Conservation (phyloP, 2,797 vertebrate genomes). For the Cossypha dichroa region DNA sequence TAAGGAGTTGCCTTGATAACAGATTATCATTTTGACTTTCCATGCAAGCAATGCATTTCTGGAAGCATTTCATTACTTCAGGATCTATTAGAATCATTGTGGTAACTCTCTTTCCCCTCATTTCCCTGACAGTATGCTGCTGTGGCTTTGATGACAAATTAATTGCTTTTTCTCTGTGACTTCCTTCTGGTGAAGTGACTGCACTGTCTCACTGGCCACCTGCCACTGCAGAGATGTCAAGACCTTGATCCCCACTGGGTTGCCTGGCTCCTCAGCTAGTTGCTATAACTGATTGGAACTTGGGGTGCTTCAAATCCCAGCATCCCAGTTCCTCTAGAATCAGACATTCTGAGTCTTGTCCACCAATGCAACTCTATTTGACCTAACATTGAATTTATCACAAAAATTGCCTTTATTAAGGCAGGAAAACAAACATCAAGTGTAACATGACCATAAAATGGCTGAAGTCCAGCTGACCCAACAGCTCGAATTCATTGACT, state of each 20-base stretch:
- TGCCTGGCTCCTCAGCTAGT: not conserved
- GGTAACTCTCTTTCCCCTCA: not conserved
- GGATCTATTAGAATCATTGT: not conserved
- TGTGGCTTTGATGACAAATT: not conserved
- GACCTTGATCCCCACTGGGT: not conserved
- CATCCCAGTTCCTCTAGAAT: not conserved
- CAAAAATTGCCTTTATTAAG: not conserved
- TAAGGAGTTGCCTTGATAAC: not conserved
- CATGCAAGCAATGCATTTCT: not conserved
- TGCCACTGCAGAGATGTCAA: not conserved
- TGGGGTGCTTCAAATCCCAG: not conserved
- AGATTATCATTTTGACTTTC: not conserved
- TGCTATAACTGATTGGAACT: not conserved
- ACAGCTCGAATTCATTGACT: not conserved
- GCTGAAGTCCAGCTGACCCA: not conserved
- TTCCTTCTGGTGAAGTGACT: not conserved
- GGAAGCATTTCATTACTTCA: conserved; percentile 38
- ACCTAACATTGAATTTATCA: not conserved
- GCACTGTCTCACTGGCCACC: not conserved
- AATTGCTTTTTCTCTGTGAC: not conserved
- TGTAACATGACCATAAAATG: not conserved
- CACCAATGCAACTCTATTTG: not conserved
- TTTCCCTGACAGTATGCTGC: not conserved
- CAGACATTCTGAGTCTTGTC: not conserved
- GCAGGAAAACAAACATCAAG: not conserved